Evolutionary conservation across 1,140 invertebrate genomes (phyloP).

Genomic region (Belonocnema kinseyi): DNA sequence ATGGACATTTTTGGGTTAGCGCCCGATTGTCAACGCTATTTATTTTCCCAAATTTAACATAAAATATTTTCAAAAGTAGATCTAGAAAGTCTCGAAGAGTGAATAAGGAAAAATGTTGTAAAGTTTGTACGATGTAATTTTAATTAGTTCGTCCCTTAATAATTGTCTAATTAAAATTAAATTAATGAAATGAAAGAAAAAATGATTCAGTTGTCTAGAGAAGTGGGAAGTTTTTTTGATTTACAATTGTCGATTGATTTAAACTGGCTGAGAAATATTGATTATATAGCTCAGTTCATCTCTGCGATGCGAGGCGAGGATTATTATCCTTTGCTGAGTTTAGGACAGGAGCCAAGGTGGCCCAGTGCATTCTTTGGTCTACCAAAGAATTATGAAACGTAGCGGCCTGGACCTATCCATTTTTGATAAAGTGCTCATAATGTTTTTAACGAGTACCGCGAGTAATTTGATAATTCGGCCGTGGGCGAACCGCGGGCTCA

Average conservation of each 20-base stretch:
- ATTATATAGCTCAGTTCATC: background rate
- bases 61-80: too few species aligned
- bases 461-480: conserved; percentile 74
- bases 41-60: too few species aligned
- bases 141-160: too few species aligned
- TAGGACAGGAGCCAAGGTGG: conserved; percentile 6
- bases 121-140: too few species aligned
- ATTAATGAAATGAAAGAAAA: too few species aligned
- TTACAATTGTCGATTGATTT: conserved; percentile 29
- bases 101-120: too few species aligned
- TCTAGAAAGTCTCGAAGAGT: too few species aligned
- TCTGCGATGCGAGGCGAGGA: background rate
- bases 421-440: conserved; percentile 71
- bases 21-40: too few species aligned
- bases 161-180: too few species aligned
- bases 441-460: conserved; percentile 70
- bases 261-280: background rate
- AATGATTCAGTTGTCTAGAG: background rate
- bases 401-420: conserved; percentile 40
- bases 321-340: background rate
- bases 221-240: background rate
- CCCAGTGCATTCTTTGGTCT: background rate
- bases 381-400: background rate
- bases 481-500: conserved; percentile 46
- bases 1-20: too few species aligned